Evolutionary conservation across 2,888 invertebrate species (phyloP).

Genomic region (Mayetiola destructor): DNA sequence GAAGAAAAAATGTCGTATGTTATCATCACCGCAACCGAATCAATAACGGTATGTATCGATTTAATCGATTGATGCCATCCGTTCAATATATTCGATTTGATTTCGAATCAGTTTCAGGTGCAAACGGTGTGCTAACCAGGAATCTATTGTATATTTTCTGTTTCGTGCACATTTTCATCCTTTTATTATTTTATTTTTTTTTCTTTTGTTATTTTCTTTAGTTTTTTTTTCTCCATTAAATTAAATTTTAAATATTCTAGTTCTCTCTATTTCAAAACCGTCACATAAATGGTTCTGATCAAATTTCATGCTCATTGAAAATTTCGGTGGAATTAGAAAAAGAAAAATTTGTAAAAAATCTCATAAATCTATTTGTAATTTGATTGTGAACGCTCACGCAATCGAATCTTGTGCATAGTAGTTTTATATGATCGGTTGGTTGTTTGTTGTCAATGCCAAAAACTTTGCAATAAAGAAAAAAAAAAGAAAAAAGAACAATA

Average conservation of each 20-base stretch:
- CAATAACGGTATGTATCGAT: conserved; percentile 1
- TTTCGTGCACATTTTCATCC: not conserved
- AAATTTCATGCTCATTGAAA: too few relatives aligned
- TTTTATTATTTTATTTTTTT: not conserved
- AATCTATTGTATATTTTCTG: too few relatives aligned
- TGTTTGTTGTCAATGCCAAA: too few relatives aligned
- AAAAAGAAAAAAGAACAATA: too few relatives aligned
- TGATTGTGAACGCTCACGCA: too few relatives aligned
- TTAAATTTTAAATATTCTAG: not conserved
- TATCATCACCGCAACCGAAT: not conserved
- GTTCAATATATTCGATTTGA: conserved; percentile 6
- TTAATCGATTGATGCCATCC: too few relatives aligned
- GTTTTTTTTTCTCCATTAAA: not conserved
- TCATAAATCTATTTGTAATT: not conserved
- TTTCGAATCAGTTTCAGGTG: conserved; percentile 11
- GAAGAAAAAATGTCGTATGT: too few relatives aligned
- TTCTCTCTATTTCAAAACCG: too few relatives aligned
- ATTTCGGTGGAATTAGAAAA: not conserved
- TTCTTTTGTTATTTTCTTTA: not conserved
- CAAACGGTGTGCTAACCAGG: conserved; percentile 11
- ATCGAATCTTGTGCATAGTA: too few relatives aligned
- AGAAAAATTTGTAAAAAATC: not conserved
- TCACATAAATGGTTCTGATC: not conserved
- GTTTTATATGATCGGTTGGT: too few relatives aligned
- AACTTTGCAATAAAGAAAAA: too few relatives aligned